Evolutionary conservation across 2,797 vertebrate genomes (phyloP).

Genomic region (Cyprinella venusta): DNA sequence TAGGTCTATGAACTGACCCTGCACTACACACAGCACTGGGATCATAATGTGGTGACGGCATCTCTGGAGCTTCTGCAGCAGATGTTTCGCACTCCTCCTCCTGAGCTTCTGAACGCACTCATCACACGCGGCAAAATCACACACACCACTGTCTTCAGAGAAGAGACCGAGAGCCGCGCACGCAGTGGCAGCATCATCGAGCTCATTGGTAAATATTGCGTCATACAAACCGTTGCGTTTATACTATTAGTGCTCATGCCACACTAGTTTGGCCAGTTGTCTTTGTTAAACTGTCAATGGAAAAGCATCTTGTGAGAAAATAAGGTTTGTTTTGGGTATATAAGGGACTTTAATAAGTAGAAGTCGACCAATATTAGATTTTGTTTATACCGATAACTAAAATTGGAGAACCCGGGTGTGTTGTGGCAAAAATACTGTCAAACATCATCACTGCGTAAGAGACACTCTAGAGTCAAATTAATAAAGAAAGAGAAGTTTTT

Average conservation of each 20-base stretch:
- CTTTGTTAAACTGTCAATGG: neutral
- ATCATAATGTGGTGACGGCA: constrained; percentile 97
- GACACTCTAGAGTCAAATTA: too few relatives aligned
- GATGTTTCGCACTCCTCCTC: constrained; percentile 89
- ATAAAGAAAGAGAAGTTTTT: too few relatives aligned
- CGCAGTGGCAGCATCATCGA: constrained; percentile 93
- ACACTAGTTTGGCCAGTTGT: neutral
- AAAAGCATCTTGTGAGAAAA: neutral
- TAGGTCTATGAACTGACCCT: constrained; percentile 95
- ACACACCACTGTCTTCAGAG: constrained; percentile 79
- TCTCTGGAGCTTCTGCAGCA: constrained; percentile 94
- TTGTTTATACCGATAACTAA: neutral
- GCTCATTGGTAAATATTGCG: constrained; percentile 83
- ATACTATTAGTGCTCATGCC: neutral
- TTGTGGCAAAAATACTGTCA: too few relatives aligned
- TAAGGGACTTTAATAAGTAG: neutral
- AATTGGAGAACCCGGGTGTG: neutral
- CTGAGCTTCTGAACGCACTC: constrained; percentile 88
- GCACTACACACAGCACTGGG: constrained; percentile 92
- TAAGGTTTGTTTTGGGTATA: neutral
- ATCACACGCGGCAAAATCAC: constrained; percentile 82
- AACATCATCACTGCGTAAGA: too few relatives aligned
- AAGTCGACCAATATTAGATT: neutral
- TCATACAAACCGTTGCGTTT: neutral
- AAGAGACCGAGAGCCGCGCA: constrained; percentile 78